Percentiles rank a stretch among this genome's conserved stretches.
phyloP scores from a whole-genome alignment of 2,113 vertebrate species.

The Thamnaconus septentrionalis region DNA sequence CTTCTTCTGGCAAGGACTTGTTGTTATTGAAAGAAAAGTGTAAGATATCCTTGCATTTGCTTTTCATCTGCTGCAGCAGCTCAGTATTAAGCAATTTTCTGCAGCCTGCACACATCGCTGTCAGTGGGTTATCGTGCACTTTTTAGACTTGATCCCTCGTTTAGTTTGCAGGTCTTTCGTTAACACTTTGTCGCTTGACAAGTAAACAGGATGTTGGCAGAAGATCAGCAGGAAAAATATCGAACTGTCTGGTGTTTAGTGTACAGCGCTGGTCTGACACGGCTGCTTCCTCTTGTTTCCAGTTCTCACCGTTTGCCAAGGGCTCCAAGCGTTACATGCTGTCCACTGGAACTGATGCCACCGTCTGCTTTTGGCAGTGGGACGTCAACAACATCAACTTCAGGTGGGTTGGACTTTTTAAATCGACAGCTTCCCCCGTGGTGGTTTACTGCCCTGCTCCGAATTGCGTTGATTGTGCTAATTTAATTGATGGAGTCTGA shows the following conservation, averaged over 20 bases:
- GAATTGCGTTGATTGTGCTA: too few species aligned
- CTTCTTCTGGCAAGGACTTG: neutral
- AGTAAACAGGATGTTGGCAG: too few species aligned
- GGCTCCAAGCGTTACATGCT: conserved; percentile 92
- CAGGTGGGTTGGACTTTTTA: conserved; percentile 76
- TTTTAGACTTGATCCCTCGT: too few species aligned
- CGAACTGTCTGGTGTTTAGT: too few species aligned
- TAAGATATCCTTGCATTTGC: too few species aligned
- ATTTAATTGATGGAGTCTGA: too few species aligned
- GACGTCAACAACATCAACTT: conserved; percentile 88
- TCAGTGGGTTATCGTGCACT: too few species aligned
- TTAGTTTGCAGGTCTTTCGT: too few species aligned
- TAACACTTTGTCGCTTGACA: too few species aligned
- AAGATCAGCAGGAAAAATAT: neutral
- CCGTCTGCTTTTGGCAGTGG: conserved; percentile 98
- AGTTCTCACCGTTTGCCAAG: conserved; percentile 97
- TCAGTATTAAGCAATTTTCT: too few species aligned
- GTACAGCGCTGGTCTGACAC: neutral
- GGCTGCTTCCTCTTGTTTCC: conserved; percentile 27
- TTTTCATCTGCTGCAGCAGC: too few species aligned
- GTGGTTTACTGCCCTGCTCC: neutral
- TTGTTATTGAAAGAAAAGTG: neutral
- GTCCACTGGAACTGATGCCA: conserved; percentile 96
- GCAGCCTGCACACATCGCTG: too few species aligned
- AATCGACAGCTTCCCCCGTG: neutral